These are phyloP conservation scores for Microctonus brassicae DNA, from an alignment of 2,888 invertebrate genomes.

Conservation along the genomic window DNA sequence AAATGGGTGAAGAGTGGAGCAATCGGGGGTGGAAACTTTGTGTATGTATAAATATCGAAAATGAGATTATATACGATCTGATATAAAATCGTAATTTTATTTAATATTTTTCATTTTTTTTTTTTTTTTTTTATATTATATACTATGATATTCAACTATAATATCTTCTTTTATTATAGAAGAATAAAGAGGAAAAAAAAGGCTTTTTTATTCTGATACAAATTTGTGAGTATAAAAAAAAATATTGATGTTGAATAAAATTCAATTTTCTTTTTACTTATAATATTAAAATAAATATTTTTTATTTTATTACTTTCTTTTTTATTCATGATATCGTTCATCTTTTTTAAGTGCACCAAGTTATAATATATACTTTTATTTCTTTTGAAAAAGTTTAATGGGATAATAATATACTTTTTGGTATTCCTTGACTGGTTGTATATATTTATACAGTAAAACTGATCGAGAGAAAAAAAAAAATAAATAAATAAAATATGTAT, in stretches of 20 bases:
- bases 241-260: no score
- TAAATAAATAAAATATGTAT: neutral
- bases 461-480: neutral
- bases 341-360: neutral
- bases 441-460: neutral
- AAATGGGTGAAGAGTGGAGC: neutral
- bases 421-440: neutral
- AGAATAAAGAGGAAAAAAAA: no score
- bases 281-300: no score
- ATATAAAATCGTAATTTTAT: neutral
- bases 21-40: neutral
- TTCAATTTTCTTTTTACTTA: no score
- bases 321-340: neutral
- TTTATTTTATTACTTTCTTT: neutral
- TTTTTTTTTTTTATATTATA: neutral
- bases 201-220: no score
- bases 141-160: neutral
- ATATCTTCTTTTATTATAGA: no score
- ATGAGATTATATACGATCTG: neutral
- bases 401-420: neutral
- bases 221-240: no score
- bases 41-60: neutral
- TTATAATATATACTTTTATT: neutral
- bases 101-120: neutral
- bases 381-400: neutral